Conservation (phyloP, 2,888 invertebrate genomes). For the Temnothorax ravouxi region DNA sequence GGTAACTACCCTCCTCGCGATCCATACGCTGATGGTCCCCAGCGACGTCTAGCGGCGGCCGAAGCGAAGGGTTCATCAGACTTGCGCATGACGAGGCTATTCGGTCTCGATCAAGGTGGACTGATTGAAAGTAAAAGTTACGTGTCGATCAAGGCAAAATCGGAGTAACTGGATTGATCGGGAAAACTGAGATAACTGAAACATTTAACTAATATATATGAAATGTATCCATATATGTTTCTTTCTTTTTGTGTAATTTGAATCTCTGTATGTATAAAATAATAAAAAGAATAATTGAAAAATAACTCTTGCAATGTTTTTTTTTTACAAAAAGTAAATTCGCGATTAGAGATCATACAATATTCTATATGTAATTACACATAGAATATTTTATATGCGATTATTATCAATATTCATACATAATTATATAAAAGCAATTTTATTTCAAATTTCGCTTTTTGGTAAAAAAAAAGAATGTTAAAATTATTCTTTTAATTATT, state of each 20-base stretch:
- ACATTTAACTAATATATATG: neutral
- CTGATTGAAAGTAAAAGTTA: conserved; percentile 5
- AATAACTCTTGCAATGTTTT: too few relatives aligned
- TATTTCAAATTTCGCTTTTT: neutral
- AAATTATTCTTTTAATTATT: neutral
- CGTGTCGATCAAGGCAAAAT: neutral
- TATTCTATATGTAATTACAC: too few relatives aligned
- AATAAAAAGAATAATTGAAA: too few relatives aligned
- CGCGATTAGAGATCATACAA: too few relatives aligned
- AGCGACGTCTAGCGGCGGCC: conserved; percentile 64
- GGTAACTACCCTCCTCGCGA: conserved; percentile 70
- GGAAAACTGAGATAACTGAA: neutral
- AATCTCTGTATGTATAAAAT: too few relatives aligned
- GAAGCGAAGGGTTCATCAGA: neutral
- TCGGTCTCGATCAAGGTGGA: neutral
- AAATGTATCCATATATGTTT: neutral
- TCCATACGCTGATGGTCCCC: conserved; percentile 63
- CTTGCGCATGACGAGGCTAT: conserved; percentile 19
- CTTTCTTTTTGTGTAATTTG: too few relatives aligned
- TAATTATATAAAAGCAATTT: neutral
- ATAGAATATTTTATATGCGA: too few relatives aligned
- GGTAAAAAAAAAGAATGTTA: too few relatives aligned
- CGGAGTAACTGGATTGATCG: neutral
- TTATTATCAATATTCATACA: too few relatives aligned
- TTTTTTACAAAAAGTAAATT: too few relatives aligned